Conservation (phyloP, 2,888 invertebrate species). For the Epistrophe eligans region DNA sequence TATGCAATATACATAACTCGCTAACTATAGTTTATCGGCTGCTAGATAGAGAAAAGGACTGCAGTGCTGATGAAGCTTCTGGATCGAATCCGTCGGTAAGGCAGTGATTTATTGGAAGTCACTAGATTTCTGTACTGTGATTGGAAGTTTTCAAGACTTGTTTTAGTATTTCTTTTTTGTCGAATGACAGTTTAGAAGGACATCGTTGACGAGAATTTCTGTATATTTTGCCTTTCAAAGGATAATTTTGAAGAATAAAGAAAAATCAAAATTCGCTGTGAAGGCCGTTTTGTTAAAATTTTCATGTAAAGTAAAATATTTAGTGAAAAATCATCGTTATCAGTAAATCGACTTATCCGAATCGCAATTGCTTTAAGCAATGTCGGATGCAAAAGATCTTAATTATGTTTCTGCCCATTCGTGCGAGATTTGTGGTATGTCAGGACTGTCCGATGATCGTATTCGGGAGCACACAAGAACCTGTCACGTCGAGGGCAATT, state of each 20-base stretch:
- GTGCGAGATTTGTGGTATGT: slow-evolving; percentile 94
- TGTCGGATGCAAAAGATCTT: slow-evolving; percentile 76
- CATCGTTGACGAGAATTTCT: not conserved
- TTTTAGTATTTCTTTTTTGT: not conserved
- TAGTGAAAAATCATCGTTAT: not conserved
- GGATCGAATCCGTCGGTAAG: too few relatives aligned
- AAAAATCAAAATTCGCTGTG: not conserved
- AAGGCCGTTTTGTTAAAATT: not conserved
- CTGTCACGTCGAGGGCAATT: slow-evolving; percentile 91
- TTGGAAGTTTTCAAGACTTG: not conserved
- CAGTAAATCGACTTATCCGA: not conserved
- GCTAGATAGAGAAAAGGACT: too few relatives aligned
- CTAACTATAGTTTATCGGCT: too few relatives aligned
- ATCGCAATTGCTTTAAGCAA: slow-evolving; percentile 58
- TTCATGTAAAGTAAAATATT: not conserved
- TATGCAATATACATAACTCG: too few relatives aligned
- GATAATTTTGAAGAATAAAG: not conserved
- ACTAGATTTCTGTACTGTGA: too few relatives aligned
- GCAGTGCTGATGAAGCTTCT: too few relatives aligned
- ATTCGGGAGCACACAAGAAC: slow-evolving; percentile 91
- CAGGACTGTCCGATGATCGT: slow-evolving; percentile 91
- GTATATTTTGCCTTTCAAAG: not conserved
- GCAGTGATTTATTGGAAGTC: too few relatives aligned
- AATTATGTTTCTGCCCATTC: slow-evolving; percentile 83
- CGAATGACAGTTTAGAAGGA: not conserved